phyloP scores from a whole-genome alignment of 2,888 invertebrate genomes.

The Lathronympha strigana region DNA sequence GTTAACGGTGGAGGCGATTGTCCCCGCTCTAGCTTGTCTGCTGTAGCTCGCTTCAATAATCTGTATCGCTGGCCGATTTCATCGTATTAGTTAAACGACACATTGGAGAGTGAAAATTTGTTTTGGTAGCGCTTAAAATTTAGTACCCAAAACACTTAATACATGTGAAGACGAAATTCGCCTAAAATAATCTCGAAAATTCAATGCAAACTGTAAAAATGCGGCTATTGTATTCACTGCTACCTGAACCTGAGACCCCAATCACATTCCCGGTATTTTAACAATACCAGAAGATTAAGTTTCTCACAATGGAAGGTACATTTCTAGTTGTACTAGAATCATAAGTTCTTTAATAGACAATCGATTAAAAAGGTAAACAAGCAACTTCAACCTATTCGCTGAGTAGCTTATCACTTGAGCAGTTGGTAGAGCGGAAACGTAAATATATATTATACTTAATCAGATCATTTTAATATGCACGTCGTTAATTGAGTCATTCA shows the following conservation, averaged over 20 bases:
- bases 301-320: constrained; percentile 8
- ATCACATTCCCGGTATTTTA: constrained; percentile 21
- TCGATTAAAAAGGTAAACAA: not conserved
- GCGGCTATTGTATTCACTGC: constrained; percentile 24
- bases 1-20: constrained; percentile 5
- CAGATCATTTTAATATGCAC: not conserved
- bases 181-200: not conserved
- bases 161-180: not conserved
- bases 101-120: too few species aligned
- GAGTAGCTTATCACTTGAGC: constrained; percentile 30
- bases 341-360: too few species aligned
- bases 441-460: not conserved
- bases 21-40: constrained; percentile 16
- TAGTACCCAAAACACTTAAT: not conserved
- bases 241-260: constrained; percentile 30
- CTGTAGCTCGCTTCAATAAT: too few species aligned
- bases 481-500: not conserved
- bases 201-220: not conserved
- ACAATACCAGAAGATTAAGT: constrained; percentile 17
- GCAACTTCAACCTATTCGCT: not conserved
- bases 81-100: not conserved
- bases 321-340: not conserved
- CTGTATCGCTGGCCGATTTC: not conserved
- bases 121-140: too few species aligned
- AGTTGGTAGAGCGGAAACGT: constrained; percentile 12